Conservation (phyloP, 2,113 vertebrate species). For the Xyrauchen texanus region DNA sequence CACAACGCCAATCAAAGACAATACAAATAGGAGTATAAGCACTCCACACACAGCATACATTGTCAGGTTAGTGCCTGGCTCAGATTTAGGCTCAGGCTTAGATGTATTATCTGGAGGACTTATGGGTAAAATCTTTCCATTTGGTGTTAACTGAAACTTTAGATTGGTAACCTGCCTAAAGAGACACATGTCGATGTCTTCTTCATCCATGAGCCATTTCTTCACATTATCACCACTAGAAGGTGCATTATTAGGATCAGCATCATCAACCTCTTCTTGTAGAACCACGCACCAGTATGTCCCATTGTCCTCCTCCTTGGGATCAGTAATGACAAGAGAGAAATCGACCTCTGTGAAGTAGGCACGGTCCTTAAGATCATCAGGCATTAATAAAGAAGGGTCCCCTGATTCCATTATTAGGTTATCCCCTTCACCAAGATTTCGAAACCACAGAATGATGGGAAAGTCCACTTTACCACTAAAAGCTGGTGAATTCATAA, state of each 20-base stretch:
- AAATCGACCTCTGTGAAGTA: slow-evolving; percentile 29
- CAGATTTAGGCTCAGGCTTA: background rate
- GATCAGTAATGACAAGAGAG: slow-evolving; percentile 51
- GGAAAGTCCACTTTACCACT: background rate
- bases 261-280: background rate
- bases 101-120: background rate
- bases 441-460: slow-evolving; percentile 67
- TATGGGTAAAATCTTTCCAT: accelerated
- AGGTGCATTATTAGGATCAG: background rate
- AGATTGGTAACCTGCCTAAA: slow-evolving; percentile 60
- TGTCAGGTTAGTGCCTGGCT: background rate
- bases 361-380: slow-evolving; percentile 53
- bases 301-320: slow-evolving; percentile 50
- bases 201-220: background rate
- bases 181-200: slow-evolving; percentile 53
- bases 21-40: slow-evolving; percentile 49
- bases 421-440: slow-evolving; percentile 6
- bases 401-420: slow-evolving; percentile 54
- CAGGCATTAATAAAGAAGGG: slow-evolving; percentile 24
- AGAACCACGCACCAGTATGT: slow-evolving; percentile 65
- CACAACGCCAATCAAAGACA: slow-evolving; percentile 26
- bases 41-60: slow-evolving; percentile 7
- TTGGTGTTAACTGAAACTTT: background rate
- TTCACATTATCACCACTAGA: background rate
- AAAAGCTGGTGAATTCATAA: background rate